A percentile compares a stretch with the other conserved stretches of the same genome.
phyloP scores from a whole-genome alignment of 2,888 invertebrate species.

The Beris chalybata region DNA sequence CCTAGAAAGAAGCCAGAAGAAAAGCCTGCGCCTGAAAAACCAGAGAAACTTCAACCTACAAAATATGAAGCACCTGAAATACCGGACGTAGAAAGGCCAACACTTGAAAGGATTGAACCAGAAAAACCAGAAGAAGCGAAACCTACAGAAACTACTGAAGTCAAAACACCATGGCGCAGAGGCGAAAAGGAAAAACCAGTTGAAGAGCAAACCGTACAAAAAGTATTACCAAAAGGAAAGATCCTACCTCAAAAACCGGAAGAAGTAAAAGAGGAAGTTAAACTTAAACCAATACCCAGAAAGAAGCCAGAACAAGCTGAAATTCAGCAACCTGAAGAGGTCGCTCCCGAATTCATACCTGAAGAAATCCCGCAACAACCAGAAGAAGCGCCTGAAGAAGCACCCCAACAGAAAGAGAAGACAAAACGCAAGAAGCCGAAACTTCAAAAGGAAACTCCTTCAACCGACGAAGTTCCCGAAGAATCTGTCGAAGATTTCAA shows the following conservation, averaged over 20 bases:
- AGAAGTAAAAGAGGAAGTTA: conserved; percentile 54
- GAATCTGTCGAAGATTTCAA: conserved; percentile 52
- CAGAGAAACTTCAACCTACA: conserved; percentile 35
- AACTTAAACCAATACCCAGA: conserved; percentile 52
- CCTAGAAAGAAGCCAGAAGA: conserved; percentile 42
- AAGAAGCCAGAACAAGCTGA: conserved; percentile 44
- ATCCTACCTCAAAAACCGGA: conserved; percentile 54
- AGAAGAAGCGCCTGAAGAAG: conserved; percentile 42
- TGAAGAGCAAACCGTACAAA: conserved; percentile 50
- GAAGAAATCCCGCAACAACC: conserved; percentile 40
- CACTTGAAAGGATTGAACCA: conserved; percentile 40
- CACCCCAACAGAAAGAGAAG: conserved; percentile 49
- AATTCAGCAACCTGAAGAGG: conserved; percentile 28
- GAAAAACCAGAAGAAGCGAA: conserved; percentile 38
- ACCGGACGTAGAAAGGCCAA: conserved; percentile 33
- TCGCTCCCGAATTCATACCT: conserved; percentile 41
- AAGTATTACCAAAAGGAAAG: conserved; percentile 54
- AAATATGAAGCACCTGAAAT: conserved; percentile 36
- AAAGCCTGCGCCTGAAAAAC: conserved; percentile 30
- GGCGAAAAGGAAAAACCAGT: conserved; percentile 44
- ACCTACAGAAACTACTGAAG: conserved; percentile 47
- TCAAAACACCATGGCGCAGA: conserved; percentile 43
- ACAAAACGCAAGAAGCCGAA: conserved; percentile 46
- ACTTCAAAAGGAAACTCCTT: conserved; percentile 50
- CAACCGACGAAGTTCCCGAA: conserved; percentile 52